Percentiles rank a stretch among this genome's conserved stretches.
phyloP scores from a whole-genome alignment of 2,113 vertebrate genomes.

The Gavia stellata region DNA sequence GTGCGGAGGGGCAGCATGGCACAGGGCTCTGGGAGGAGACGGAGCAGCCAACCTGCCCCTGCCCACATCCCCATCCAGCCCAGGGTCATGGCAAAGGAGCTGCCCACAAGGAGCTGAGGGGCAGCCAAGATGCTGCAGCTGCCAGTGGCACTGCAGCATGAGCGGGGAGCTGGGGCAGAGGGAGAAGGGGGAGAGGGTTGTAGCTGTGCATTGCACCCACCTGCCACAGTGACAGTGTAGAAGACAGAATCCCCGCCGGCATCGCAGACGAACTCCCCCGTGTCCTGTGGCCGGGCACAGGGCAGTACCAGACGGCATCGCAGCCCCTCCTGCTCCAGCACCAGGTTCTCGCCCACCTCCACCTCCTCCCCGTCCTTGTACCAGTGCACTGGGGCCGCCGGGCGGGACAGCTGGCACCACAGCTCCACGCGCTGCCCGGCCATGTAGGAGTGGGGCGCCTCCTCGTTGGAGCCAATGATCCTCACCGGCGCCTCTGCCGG shows the following conservation, averaged over 20 bases:
- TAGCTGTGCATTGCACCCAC: slow-evolving; percentile 30
- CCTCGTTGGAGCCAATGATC: slow-evolving; percentile 79
- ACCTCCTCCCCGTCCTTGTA: slow-evolving; percentile 89
- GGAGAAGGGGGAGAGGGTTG: neutral
- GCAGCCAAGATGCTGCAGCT: neutral
- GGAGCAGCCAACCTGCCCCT: neutral
- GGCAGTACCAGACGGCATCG: slow-evolving; percentile 83
- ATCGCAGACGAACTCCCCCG: slow-evolving; percentile 88
- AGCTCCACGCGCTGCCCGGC: slow-evolving; percentile 83
- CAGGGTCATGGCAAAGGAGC: neutral
- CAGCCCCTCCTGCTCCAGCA: slow-evolving; percentile 81
- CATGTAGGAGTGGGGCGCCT: slow-evolving; percentile 74
- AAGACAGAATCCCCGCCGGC: slow-evolving; percentile 82
- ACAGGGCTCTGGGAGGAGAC: neutral
- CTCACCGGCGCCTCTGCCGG: slow-evolving; percentile 80
- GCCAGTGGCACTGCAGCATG: fast-evolving
- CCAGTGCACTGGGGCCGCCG: slow-evolving; percentile 77
- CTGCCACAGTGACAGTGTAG: slow-evolving; percentile 88
- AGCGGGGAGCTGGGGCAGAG: neutral
- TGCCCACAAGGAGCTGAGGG: fast-evolving
- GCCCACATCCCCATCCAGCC: neutral
- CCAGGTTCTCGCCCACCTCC: slow-evolving; percentile 72
- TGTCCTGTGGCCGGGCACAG: slow-evolving; percentile 73
- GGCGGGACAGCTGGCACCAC: slow-evolving; percentile 86
- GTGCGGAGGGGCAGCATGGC: neutral